A percentile compares a stretch with the other conserved stretches of the same genome.
Evolutionary conservation across 2,797 vertebrate species (phyloP).

Genomic region (Eremophila alpestris): DNA sequence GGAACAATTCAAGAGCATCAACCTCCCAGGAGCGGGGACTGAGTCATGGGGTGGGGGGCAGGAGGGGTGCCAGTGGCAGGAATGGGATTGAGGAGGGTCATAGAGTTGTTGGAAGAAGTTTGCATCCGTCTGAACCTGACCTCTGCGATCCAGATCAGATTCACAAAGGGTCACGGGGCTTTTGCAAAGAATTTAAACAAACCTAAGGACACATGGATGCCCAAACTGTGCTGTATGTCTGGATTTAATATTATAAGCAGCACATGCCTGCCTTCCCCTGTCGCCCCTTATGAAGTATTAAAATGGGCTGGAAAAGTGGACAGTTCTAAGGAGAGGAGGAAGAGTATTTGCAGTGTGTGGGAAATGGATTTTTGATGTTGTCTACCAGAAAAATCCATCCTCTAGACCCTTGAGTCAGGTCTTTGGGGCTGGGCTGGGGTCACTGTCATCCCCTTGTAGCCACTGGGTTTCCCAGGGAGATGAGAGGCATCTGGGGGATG

Average conservation of each 20-base stretch:
- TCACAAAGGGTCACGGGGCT: background rate
- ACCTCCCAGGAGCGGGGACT: background rate
- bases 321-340: background rate
- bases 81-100: background rate
- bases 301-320: background rate
- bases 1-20: slow-evolving; percentile 37
- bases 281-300: rapidly evolving
- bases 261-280: background rate
- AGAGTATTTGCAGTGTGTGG: background rate
- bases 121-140: background rate
- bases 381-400: background rate
- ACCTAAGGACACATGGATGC: background rate
- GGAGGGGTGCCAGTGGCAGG: background rate
- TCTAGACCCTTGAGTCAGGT: background rate
- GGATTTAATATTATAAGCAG: background rate
- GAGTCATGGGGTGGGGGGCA: background rate
- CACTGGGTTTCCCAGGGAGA: background rate
- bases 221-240: rapidly evolving
- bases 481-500: background rate
- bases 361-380: background rate
- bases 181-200: background rate
- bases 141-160: background rate
- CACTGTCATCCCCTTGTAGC: background rate
- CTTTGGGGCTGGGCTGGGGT: background rate
- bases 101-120: background rate